phyloP scores from a whole-genome alignment of 2,113 vertebrate genomes.

The Leptosomus discolor region DNA sequence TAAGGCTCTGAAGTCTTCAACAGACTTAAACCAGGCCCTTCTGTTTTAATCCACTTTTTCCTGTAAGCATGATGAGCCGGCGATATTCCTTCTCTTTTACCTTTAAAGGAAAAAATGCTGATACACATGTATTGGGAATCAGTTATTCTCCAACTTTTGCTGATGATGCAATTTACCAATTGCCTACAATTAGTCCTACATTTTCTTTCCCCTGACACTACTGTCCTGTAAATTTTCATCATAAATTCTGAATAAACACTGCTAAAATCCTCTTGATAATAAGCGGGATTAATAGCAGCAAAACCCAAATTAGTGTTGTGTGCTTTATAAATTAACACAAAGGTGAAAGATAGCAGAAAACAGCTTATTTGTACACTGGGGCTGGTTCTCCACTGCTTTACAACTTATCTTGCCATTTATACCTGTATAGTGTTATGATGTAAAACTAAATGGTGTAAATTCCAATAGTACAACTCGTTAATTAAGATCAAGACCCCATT shows the following conservation, averaged over 20 bases:
- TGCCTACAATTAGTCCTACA: slow-evolving; percentile 22
- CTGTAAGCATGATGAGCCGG: not conserved
- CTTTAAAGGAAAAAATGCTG: not conserved
- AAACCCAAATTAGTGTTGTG: not conserved
- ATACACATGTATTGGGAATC: not conserved
- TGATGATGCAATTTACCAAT: slow-evolving; percentile 16
- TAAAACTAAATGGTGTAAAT: not conserved
- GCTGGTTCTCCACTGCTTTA: not conserved
- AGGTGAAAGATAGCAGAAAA: not conserved
- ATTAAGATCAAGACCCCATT: not conserved
- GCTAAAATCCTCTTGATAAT: not conserved
- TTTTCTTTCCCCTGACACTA: not conserved
- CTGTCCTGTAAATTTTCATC: slow-evolving; percentile 1
- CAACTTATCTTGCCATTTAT: not conserved
- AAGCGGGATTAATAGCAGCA: not conserved
- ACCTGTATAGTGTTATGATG: not conserved
- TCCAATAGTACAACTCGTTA: not conserved
- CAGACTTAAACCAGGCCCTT: not conserved
- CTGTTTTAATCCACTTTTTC: not conserved
- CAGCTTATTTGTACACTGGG: not conserved
- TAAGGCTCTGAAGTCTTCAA: not conserved
- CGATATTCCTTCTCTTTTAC: not conserved
- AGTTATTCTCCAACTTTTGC: not conserved
- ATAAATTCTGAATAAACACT: slow-evolving; percentile 19
- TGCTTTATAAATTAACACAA: slow-evolving; percentile 10